A percentile compares a stretch with the other conserved stretches of the same genome.
Conservation (phyloP, 1,140 invertebrate species). For the Drosophila arawakana region DNA sequence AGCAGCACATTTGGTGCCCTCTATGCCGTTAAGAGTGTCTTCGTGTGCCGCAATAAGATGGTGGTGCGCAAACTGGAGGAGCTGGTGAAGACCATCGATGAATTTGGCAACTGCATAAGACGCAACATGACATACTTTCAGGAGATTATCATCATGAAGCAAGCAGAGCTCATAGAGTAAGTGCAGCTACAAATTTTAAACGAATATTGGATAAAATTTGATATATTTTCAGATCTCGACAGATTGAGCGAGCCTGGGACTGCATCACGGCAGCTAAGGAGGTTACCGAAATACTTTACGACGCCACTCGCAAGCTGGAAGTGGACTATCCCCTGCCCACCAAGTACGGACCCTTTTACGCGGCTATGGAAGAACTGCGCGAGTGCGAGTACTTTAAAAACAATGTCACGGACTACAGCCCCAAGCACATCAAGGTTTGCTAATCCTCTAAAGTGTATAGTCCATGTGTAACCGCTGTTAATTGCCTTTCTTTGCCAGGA, state of each 20-base stretch:
- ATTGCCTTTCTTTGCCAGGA: conserved; percentile 50
- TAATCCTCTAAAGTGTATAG: background rate
- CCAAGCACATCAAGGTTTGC: conserved; percentile 79
- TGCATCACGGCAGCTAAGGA: conserved; percentile 82
- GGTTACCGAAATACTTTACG: conserved; percentile 79
- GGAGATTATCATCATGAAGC: conserved; percentile 83
- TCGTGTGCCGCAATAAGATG: conserved; percentile 79
- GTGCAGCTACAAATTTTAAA: background rate
- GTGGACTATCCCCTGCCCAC: conserved; percentile 68
- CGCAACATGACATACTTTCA: conserved; percentile 84
- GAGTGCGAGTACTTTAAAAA: conserved; percentile 84
- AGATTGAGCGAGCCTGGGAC: conserved; percentile 82
- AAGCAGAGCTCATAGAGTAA: conserved; percentile 79
- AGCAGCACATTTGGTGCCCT: conserved; percentile 67
- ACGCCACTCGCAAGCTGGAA: conserved; percentile 80
- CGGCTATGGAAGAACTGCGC: conserved; percentile 79
- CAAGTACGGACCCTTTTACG: conserved; percentile 69
- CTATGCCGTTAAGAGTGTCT: conserved; percentile 71
- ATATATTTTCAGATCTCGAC: conserved; percentile 64
- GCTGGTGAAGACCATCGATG: conserved; percentile 77
- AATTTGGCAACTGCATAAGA: conserved; percentile 81
- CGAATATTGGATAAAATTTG: background rate
- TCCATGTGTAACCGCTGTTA: background rate
- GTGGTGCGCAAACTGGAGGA: conserved; percentile 76
- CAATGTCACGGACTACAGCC: conserved; percentile 81